Evolutionary conservation across 1,140 invertebrate species (phyloP).

Genomic region (Brachionus calyciflorus): DNA sequence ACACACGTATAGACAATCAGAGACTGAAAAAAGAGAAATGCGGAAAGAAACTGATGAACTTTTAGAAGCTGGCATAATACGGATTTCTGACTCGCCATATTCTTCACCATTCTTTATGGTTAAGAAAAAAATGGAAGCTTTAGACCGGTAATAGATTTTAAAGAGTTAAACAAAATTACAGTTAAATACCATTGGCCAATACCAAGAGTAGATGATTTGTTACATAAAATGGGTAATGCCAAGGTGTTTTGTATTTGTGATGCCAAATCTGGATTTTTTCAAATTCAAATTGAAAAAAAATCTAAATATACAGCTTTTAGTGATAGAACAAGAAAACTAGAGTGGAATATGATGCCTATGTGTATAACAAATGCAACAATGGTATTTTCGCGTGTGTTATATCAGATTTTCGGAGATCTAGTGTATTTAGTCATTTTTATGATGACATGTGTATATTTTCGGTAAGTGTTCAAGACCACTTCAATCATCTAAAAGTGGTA

Average conservation of each 20-base stretch:
- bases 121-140: slow-evolving; percentile 10
- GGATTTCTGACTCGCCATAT: neutral
- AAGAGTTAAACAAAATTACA: slow-evolving; percentile 9
- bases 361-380: slow-evolving; percentile 48
- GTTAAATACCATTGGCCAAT: neutral
- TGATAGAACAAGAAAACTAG: slow-evolving; percentile 47
- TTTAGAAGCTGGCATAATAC: no score
- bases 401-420: slow-evolving; percentile 52
- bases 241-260: slow-evolving; percentile 3
- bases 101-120: no score
- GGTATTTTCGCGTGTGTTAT: slow-evolving; percentile 49
- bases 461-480: slow-evolving; percentile 54
- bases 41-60: neutral
- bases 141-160: slow-evolving; percentile 4
- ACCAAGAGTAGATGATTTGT: slow-evolving; percentile 24
- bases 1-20: neutral
- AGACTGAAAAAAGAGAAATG: neutral
- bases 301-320: slow-evolving; percentile 48
- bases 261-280: slow-evolving; percentile 29
- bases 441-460: slow-evolving; percentile 62
- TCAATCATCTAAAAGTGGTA: no score
- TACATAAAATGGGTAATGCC: neutral
- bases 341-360: slow-evolving; percentile 49
- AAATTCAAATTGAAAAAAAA: slow-evolving; percentile 37
- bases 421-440: slow-evolving; percentile 54